Conservation (phyloP, 2,797 vertebrate species). For the Mus caroli region DNA sequence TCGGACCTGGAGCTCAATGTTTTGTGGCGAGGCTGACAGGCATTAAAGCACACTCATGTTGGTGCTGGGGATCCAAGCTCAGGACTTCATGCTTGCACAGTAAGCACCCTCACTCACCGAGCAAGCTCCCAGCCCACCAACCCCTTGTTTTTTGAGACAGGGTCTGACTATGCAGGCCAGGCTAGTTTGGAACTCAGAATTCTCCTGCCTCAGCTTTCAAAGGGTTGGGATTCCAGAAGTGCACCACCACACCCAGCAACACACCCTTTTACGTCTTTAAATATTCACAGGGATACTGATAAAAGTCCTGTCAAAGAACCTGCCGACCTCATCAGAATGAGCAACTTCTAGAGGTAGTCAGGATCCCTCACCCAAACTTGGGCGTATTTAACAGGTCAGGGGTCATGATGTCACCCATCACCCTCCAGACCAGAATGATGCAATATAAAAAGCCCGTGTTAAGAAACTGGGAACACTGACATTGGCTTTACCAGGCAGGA, state of each 20-base stretch:
- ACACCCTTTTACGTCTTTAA: conserved; percentile 6
- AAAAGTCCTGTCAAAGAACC: neutral
- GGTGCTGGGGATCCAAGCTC: neutral
- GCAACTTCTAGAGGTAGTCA: neutral
- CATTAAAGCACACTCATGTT: neutral
- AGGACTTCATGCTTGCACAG: neutral
- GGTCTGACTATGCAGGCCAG: neutral
- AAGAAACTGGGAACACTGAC: neutral
- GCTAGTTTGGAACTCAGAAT: neutral
- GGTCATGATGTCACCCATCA: neutral
- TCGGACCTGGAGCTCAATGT: neutral
- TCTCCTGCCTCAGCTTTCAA: neutral
- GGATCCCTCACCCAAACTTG: neutral
- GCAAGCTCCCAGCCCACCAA: neutral
- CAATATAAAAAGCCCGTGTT: neutral
- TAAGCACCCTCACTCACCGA: neutral
- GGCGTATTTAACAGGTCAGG: neutral
- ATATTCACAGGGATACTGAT: neutral
- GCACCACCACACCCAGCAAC: neutral
- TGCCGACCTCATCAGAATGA: neutral
- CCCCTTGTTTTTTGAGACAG: neutral
- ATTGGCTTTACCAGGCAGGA: neutral
- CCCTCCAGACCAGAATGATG: neutral
- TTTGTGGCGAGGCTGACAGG: too few relatives aligned
- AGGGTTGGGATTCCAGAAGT: neutral